Conservation (phyloP, 1,140 invertebrate genomes). For the Leptopilina clavipes region DNA sequence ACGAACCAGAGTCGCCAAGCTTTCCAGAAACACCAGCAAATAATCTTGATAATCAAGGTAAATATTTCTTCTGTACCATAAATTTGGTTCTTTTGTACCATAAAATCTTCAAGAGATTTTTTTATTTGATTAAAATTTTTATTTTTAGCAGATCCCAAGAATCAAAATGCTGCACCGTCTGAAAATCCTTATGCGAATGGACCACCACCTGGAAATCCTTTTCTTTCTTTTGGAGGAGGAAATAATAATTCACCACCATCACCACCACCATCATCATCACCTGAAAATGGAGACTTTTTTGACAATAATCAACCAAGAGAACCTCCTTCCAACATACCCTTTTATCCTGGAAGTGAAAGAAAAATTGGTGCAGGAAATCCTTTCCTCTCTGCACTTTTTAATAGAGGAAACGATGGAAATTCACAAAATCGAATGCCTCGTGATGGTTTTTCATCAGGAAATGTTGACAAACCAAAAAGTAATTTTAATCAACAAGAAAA, state of each 20-base stretch:
- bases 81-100: no score
- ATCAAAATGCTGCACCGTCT: neutral
- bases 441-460: slow-evolving; percentile 16
- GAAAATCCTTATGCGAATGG: slow-evolving; percentile 6
- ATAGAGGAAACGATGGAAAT: slow-evolving; percentile 16
- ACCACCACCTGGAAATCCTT: slow-evolving; percentile 6
- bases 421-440: neutral
- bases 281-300: neutral
- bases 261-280: neutral
- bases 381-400: slow-evolving; percentile 33
- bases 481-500: neutral
- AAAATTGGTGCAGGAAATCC: slow-evolving; percentile 34
- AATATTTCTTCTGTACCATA: no score
- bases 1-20: neutral
- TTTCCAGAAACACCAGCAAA: neutral
- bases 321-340: neutral
- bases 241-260: neutral
- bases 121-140: neutral
- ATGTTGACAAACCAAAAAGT: neutral
- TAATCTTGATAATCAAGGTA: neutral
- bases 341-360: neutral
- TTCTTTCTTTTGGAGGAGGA: neutral
- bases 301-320: neutral
- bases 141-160: neutral
- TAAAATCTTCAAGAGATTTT: no score